These are phyloP conservation scores for Pelochelys cantorii DNA, from an alignment of 2,797 vertebrate species.

Conservation along the genomic window DNA sequence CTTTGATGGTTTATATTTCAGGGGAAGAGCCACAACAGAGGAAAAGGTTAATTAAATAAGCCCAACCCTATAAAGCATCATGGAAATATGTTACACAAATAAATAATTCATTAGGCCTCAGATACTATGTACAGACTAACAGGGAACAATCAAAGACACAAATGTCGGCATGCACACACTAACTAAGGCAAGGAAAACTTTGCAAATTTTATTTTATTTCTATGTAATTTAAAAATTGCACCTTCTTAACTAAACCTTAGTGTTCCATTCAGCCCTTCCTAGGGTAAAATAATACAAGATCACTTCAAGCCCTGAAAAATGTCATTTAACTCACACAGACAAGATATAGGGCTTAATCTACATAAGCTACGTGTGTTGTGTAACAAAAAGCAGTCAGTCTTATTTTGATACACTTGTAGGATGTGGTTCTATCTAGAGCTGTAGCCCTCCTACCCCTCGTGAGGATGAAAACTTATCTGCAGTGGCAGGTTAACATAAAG, in stretches of 20 bases:
- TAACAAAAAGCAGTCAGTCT: background rate
- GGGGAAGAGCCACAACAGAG: slow-evolving; percentile 17
- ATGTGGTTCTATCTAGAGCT: background rate
- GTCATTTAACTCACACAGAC: background rate
- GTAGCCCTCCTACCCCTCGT: background rate
- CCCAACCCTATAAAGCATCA: background rate
- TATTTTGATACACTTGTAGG: background rate
- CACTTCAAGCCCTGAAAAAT: slow-evolving; percentile 39
- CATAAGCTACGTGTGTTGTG: background rate
- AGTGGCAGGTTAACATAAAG: background rate
- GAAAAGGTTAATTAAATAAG: slow-evolving; percentile 69
- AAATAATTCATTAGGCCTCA: slow-evolving; percentile 31
- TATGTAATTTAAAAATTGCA: slow-evolving; percentile 12
- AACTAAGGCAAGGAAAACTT: background rate
- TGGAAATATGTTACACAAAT: slow-evolving; percentile 3
- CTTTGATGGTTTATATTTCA: slow-evolving; percentile 44
- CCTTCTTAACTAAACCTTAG: background rate
- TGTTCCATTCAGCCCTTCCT: background rate
- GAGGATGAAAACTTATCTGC: background rate
- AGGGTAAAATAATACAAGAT: background rate
- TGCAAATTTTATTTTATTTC: background rate
- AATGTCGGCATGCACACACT: slow-evolving; percentile 15
- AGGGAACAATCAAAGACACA: slow-evolving; percentile 48
- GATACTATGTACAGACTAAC: slow-evolving; percentile 14
- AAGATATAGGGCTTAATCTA: background rate